Conservation (phyloP, 2,113 vertebrate species). For the Neolamprologus toae region DNA sequence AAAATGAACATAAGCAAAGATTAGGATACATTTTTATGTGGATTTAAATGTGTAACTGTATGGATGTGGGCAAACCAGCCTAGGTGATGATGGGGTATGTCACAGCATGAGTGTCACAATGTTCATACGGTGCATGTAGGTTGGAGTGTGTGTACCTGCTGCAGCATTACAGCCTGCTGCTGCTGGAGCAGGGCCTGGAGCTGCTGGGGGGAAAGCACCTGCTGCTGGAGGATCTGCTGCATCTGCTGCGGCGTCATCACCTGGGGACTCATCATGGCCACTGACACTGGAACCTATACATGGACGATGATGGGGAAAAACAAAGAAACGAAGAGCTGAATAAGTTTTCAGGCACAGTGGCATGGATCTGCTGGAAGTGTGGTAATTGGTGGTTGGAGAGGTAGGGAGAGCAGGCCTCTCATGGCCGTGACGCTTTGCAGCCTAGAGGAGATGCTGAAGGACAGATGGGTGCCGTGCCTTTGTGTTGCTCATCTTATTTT, state of each 20-base stretch:
- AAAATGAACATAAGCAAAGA: too few species aligned
- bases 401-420: conserved; percentile 35
- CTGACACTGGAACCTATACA: conserved; percentile 91
- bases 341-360: not conserved
- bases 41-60: not conserved
- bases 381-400: conserved; percentile 43
- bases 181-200: conserved; percentile 97
- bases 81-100: not conserved
- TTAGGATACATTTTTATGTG: not conserved
- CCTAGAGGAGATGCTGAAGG: conserved; percentile 63
- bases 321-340: not conserved
- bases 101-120: not conserved
- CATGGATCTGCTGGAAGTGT: conserved; percentile 29
- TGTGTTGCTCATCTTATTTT: conserved; percentile 57
- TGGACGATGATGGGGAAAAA: not conserved
- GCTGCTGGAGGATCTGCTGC: conserved; percentile 99
- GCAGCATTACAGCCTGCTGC: conserved; percentile 98
- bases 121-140: not conserved
- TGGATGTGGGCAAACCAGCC: not conserved
- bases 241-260: conserved; percentile 99
- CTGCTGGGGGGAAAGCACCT: conserved; percentile 97
- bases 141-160: conserved; percentile 79
- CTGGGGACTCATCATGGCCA: conserved; percentile 99
- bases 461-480: conserved; percentile 59
- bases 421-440: conserved; percentile 30